A percentile compares a stretch with the other conserved stretches of the same genome.
These are phyloP conservation scores for Rostratula benghalensis DNA, from an alignment of 2,113 vertebrate genomes.

Conservation along the genomic window DNA sequence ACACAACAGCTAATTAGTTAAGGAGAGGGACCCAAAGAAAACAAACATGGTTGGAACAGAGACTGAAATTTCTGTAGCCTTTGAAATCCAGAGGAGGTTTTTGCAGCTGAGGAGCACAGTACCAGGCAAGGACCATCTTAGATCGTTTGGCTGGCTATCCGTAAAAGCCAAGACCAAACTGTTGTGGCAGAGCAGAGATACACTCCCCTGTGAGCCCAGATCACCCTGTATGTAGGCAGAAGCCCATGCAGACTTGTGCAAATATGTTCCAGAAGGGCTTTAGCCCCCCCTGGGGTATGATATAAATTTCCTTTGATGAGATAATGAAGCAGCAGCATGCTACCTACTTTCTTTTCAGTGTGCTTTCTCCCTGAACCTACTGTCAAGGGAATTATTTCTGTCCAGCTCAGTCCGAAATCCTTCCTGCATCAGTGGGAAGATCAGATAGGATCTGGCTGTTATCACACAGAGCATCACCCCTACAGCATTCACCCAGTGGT, in stretches of 20 bases:
- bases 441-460: neutral
- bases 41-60: neutral
- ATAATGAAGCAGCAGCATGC: neutral
- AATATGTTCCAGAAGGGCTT: neutral
- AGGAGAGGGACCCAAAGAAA: conserved; percentile 31
- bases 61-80: neutral
- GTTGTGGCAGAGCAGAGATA: neutral
- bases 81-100: neutral
- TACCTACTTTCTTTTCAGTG: neutral
- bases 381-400: neutral
- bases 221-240: neutral
- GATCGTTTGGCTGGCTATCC: fast-evolving
- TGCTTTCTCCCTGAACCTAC: neutral
- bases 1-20: conserved; percentile 23
- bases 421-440: neutral
- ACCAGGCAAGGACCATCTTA: neutral
- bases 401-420: neutral
- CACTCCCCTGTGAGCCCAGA: neutral
- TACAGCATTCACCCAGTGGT: neutral
- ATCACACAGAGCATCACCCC: neutral
- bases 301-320: neutral
- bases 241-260: neutral
- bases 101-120: neutral
- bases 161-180: neutral
- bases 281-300: neutral